Evolutionary conservation across 2,888 invertebrate species (phyloP).

Genomic region (Buathra laborator): DNA sequence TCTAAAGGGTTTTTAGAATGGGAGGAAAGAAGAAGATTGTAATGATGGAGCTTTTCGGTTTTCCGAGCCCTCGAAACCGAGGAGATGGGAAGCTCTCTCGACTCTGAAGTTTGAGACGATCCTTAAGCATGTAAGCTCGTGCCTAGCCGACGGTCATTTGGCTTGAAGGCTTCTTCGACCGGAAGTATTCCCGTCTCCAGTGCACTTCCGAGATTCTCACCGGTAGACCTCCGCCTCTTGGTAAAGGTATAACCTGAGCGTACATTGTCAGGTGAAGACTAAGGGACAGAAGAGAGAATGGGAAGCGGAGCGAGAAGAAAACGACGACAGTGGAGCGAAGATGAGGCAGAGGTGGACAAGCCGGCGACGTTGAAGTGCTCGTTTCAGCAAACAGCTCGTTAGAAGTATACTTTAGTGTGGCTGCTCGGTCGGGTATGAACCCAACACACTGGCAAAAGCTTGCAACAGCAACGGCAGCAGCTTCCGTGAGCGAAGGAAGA

Average conservation of each 20-base stretch:
- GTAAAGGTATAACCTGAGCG: constrained; percentile 41
- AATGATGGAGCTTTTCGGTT: constrained; percentile 10
- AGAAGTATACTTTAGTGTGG: constrained; percentile 70
- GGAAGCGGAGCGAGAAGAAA: constrained; percentile 42
- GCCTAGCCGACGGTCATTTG: constrained; percentile 68
- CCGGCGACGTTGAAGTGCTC: constrained; percentile 64
- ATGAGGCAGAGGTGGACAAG: constrained; percentile 58
- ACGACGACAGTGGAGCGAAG: constrained; percentile 41
- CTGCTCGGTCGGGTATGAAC: constrained; percentile 39
- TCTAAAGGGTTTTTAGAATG: no score
- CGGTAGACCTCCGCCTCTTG: constrained; percentile 42
- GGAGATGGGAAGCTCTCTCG: constrained; percentile 40
- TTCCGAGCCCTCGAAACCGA: background rate
- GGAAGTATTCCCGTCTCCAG: constrained; percentile 60
- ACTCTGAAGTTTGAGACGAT: constrained; percentile 32
- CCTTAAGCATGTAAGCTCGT: constrained; percentile 37
- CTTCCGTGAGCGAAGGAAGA: constrained; percentile 12
- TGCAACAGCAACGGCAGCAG: constrained; percentile 31
- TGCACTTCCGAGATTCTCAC: constrained; percentile 68
- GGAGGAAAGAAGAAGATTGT: background rate
- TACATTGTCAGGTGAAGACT: constrained; percentile 56
- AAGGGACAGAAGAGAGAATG: constrained; percentile 45
- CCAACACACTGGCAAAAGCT: constrained; percentile 21
- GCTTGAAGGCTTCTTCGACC: constrained; percentile 55
- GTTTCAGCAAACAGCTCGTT: constrained; percentile 73